phyloP scores from a whole-genome alignment of 2,113 vertebrate species.

The Anseranas semipalmata region DNA sequence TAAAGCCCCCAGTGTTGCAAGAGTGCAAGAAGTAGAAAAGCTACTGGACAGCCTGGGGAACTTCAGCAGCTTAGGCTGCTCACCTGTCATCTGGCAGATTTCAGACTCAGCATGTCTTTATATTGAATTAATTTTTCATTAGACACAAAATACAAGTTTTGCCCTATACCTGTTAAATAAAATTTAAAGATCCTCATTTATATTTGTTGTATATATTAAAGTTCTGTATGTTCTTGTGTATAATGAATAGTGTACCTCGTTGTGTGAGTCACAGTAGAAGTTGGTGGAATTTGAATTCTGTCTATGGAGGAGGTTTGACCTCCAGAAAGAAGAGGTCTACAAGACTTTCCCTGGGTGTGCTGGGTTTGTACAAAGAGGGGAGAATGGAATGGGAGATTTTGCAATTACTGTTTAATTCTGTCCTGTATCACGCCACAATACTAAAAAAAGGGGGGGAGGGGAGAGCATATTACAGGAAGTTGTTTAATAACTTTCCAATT shows the following conservation, averaged over 20 bases:
- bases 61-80: too few relatives aligned
- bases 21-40: too few relatives aligned
- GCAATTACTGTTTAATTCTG: not conserved
- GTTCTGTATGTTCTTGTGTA: not conserved
- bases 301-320: not conserved
- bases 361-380: not conserved
- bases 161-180: not conserved
- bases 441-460: not conserved
- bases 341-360: fast-evolving
- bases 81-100: too few relatives aligned
- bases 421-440: not conserved
- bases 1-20: not conserved
- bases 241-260: too few relatives aligned
- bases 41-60: too few relatives aligned
- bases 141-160: too few relatives aligned
- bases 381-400: not conserved
- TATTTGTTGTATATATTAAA: not conserved
- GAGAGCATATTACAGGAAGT: not conserved
- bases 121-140: too few relatives aligned
- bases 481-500: not conserved
- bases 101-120: too few relatives aligned
- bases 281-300: not conserved
- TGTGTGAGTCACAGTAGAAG: not conserved
- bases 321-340: not conserved
- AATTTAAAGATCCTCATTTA: not conserved